Conservation (phyloP, 2,888 invertebrate species). For the Pristionchus exspectatus region DNA sequence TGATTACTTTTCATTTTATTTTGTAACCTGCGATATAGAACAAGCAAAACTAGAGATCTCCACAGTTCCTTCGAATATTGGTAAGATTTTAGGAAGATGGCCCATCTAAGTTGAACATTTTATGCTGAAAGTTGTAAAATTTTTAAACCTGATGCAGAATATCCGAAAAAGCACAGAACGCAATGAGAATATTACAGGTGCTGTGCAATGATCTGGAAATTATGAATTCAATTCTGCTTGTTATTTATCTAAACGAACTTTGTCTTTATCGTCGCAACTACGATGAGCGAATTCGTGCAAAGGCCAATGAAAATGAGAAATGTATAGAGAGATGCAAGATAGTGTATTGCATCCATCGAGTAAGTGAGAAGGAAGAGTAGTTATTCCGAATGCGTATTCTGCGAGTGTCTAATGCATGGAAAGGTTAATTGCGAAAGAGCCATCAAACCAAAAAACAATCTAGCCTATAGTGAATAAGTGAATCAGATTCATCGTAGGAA, state of each 20-base stretch:
- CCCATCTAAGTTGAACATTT: background rate
- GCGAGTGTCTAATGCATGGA: background rate
- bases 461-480: background rate
- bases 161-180: background rate
- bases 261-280: background rate
- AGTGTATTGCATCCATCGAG: background rate
- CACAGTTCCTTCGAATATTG: background rate
- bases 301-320: background rate
- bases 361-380: background rate
- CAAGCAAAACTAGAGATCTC: background rate
- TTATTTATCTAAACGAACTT: background rate
- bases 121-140: background rate
- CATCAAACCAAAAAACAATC: background rate
- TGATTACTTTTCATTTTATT: background rate
- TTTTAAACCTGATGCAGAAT: background rate
- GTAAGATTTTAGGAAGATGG: background rate
- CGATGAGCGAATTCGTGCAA: background rate
- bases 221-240: background rate
- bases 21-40: background rate
- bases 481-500: background rate
- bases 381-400: background rate
- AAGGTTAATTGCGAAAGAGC: background rate
- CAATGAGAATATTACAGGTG: constrained; percentile 10
- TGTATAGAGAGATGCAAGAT: background rate
- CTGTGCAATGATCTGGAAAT: background rate